phyloP scores from a whole-genome alignment of 2,113 vertebrate species.

The Carettochelys insculpta region DNA sequence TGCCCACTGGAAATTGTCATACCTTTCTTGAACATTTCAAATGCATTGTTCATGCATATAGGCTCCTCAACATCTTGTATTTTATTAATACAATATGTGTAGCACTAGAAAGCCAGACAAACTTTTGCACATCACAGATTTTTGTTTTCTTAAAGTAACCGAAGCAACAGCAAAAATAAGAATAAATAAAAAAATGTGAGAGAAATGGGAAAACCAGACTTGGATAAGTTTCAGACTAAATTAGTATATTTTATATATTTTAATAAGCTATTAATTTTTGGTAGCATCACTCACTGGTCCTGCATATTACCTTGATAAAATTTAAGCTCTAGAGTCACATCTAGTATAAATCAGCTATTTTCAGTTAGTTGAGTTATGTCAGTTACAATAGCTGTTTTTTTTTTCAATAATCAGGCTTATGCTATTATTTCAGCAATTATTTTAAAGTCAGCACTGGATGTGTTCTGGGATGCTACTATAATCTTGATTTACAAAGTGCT shows the following conservation, averaged over 20 bases:
- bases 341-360: slow-evolving; percentile 18
- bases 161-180: not conserved
- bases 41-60: not conserved
- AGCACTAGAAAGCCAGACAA: not conserved
- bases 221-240: not conserved
- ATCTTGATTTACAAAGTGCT: accelerated
- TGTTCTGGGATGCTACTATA: not conserved
- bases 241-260: not conserved
- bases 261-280: not conserved
- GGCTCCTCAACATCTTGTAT: not conserved
- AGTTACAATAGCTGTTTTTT: slow-evolving; percentile 15
- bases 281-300: not conserved
- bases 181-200: not conserved
- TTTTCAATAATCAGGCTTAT: slow-evolving; percentile 32
- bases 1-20: not conserved
- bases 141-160: not conserved
- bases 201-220: not conserved
- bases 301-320: not conserved
- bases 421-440: not conserved
- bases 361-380: slow-evolving; percentile 25
- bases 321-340: slow-evolving; percentile 7
- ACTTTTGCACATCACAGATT: not conserved
- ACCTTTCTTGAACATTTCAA: not conserved
- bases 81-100: not conserved
- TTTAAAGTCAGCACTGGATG: slow-evolving; percentile 23